Evolutionary conservation across 1,140 invertebrate genomes (phyloP), one percentile per base, ranked within the genome.

Genomic region (Temnothorax nylanderi): DNA sequence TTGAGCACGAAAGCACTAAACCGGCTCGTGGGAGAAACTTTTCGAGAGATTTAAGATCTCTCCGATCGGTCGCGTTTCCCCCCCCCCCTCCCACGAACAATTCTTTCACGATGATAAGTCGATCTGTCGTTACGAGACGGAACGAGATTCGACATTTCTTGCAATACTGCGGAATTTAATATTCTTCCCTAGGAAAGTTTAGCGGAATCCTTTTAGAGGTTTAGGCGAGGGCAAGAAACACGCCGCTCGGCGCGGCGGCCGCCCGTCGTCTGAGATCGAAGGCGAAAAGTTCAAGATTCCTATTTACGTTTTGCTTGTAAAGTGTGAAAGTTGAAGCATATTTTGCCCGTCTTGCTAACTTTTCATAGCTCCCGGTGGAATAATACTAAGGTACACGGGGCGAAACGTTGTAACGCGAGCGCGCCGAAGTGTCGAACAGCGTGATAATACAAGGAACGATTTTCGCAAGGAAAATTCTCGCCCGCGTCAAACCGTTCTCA

Each of bases 281-380:
- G 41, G 86, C 67, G 86, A 87, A 84, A 87, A 85, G 86, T 87
- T 85, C 67, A 51, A 47, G 69, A 84, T 71, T 85, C 58, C 69
- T 87, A 87, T 87, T 87, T 87, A 84, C 78, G 86, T 87, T 87
- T 87, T 72, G 86, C 86, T 85, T 77, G 86, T 49, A 65, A 56
- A 85, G 81, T 74, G 81, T 65, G 72, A 87, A 87, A 85, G 81
- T 87, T 87, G 56, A 74, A 72, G 86, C 86, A 87, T 87, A 87
- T 87, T 84, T 72, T 82, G 86, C 56, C 80, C 78, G 86, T 82
- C 86, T 87, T 67, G 86, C 81, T 85, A 76, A 87, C 84, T 88
- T 76, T 87, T 86, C 87, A 72, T 88, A 78, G 74, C 85, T 88
- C 84, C 87, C 75, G 44, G 21, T 69, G 86, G 86, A 69, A 87